phyloP scores from a whole-genome alignment of 2,113 vertebrate genomes.

The Cynocephalus volans region DNA sequence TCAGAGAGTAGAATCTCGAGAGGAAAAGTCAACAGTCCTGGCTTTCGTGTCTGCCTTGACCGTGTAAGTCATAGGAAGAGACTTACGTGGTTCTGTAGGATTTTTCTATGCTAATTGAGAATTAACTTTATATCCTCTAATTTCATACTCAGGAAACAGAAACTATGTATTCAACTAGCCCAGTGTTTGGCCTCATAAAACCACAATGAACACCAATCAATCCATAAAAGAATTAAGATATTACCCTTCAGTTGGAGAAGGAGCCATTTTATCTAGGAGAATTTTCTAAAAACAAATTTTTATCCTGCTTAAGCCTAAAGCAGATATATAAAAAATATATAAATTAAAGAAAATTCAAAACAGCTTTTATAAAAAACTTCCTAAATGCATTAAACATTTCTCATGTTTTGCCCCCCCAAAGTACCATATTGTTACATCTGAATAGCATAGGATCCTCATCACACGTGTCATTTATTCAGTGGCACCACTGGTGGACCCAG shows the following conservation, averaged over 20 bases:
- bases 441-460: not conserved
- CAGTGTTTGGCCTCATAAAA: not conserved
- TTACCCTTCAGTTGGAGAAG: not conserved
- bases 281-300: not conserved
- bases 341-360: not conserved
- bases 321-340: not conserved
- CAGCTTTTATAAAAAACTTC: not conserved
- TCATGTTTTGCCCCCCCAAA: not conserved
- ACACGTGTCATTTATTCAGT: not conserved
- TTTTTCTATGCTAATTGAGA: not conserved
- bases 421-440: not conserved
- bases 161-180: not conserved
- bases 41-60: not conserved
- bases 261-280: not conserved
- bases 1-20: not conserved
- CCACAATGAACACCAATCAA: not conserved
- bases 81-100: not conserved
- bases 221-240: not conserved
- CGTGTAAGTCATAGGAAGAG: not conserved
- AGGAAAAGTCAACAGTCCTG: not conserved
- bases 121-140: not conserved
- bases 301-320: not conserved
- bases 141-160: not conserved
- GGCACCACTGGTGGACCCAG: accelerated
- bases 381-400: not conserved